A percentile compares a stretch with the other conserved stretches of the same genome.
phyloP scores from a whole-genome alignment of 1,140 invertebrate genomes.

The Eumeta japonica region DNA sequence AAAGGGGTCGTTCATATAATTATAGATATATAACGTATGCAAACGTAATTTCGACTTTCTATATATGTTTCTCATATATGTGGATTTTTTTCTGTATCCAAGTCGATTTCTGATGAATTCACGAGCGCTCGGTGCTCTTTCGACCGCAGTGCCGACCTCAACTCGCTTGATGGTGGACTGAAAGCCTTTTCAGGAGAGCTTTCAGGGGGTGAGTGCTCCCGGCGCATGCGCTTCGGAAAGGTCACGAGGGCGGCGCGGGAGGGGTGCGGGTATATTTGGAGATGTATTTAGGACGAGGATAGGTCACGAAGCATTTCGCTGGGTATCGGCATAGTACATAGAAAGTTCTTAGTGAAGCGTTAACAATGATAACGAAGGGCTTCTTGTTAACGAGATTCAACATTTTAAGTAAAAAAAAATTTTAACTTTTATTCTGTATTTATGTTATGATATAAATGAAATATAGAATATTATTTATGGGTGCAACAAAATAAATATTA shows the following conservation, averaged over 20 bases:
- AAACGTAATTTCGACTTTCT: slow-evolving; percentile 16
- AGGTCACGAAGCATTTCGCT: too few relatives aligned
- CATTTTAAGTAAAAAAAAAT: too few relatives aligned
- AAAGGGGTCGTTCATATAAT: slow-evolving; percentile 29
- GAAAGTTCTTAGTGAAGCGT: too few relatives aligned
- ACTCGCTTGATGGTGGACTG: background rate
- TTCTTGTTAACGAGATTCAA: too few relatives aligned
- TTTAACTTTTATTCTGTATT: too few relatives aligned
- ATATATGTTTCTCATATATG: slow-evolving; percentile 46
- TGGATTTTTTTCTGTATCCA: background rate
- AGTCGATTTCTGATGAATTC: background rate
- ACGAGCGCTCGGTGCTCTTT: too few relatives aligned
- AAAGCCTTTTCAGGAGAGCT: background rate
- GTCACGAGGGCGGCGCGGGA: background rate
- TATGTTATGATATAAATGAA: too few relatives aligned
- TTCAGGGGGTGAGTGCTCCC: background rate
- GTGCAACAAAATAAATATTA: too few relatives aligned
- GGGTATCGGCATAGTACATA: too few relatives aligned
- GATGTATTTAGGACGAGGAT: background rate
- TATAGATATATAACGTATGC: slow-evolving; percentile 11
- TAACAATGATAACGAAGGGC: too few relatives aligned
- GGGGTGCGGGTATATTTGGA: background rate
- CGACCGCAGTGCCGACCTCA: too few relatives aligned
- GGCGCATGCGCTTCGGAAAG: background rate
- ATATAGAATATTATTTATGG: too few relatives aligned